Percentiles rank a stretch among this genome's conserved stretches.
Conservation (phyloP, 1,140 invertebrate species). For the Diabrotica undecimpunctata region DNA sequence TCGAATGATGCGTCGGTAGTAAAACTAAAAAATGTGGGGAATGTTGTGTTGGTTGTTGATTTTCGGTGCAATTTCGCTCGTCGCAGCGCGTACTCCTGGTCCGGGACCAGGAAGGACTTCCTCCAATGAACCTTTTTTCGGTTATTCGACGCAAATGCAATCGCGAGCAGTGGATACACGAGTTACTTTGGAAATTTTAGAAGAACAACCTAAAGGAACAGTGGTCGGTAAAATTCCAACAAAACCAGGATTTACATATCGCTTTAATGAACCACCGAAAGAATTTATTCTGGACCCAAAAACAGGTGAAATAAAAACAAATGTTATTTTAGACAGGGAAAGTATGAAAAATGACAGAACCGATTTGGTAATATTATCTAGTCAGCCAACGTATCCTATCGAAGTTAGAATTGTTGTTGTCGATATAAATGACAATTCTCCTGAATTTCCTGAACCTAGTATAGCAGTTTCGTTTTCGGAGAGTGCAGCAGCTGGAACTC, state of each 20-base stretch:
- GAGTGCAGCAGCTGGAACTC: constrained; percentile 81
- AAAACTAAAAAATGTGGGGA: constrained; percentile 14
- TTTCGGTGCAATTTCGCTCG: constrained; percentile 30
- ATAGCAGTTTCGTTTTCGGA: constrained; percentile 86
- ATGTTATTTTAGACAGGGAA: constrained; percentile 77
- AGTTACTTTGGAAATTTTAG: constrained; percentile 77
- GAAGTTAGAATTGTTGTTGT: constrained; percentile 82
- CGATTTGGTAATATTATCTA: constrained; percentile 85
- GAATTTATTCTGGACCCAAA: constrained; percentile 78
- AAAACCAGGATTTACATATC: constrained; percentile 81
- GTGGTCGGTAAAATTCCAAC: constrained; percentile 80
- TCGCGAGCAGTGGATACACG: constrained; percentile 81
- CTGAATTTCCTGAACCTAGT: constrained; percentile 83
- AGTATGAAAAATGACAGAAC: constrained; percentile 71
- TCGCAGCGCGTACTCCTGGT: constrained; percentile 44
- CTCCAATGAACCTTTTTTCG: constrained; percentile 42
- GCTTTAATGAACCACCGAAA: constrained; percentile 84
- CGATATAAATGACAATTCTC: constrained; percentile 87
- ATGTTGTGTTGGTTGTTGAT: constrained; percentile 11
- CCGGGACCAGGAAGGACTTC: constrained; percentile 47
- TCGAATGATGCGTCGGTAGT: constrained; percentile 11
- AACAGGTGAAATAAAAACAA: constrained; percentile 79
- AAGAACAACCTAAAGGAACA: constrained; percentile 78
- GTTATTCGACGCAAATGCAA: constrained; percentile 67
- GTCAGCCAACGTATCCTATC: constrained; percentile 89